phyloP scores from a whole-genome alignment of 2,888 invertebrate species.

The Melipona beecheii region DNA sequence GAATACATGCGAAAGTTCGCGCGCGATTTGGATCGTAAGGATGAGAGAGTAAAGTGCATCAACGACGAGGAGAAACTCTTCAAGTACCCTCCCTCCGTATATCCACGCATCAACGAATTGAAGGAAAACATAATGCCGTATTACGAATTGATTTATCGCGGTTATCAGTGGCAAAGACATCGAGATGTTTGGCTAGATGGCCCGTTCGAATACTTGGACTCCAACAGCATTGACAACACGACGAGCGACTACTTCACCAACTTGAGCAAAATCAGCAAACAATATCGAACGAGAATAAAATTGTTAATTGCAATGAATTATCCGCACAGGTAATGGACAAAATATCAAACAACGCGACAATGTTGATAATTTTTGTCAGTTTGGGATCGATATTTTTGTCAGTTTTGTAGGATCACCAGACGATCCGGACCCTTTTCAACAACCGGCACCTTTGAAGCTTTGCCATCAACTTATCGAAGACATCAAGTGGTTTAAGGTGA shows the following conservation, averaged over 20 bases:
- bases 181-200: conserved; percentile 97
- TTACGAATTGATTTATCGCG: conserved; percentile 88
- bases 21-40: conserved; percentile 90
- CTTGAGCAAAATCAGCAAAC: conserved; percentile 91
- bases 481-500: conserved; percentile 86
- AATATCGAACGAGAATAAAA: conserved; percentile 90
- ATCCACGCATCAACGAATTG: conserved; percentile 92
- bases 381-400: conserved; percentile 64
- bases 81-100: conserved; percentile 91
- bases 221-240: conserved; percentile 90
- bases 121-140: conserved; percentile 89
- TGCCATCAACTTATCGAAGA: conserved; percentile 85
- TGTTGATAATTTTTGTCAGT: too few species aligned
- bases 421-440: conserved; percentile 91
- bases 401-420: conserved; percentile 89
- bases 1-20: conserved; percentile 91
- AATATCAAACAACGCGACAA: not conserved
- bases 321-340: conserved; percentile 69
- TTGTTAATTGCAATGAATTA: conserved; percentile 89
- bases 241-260: conserved; percentile 93
- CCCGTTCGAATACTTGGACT: conserved; percentile 93
- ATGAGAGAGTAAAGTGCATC: conserved; percentile 92
- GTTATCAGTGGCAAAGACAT: conserved; percentile 91
- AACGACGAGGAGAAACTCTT: conserved; percentile 95
- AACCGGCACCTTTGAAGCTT: conserved; percentile 93